Conservation (phyloP, 2,113 vertebrate genomes). For the Phalacrocorax carbo region DNA sequence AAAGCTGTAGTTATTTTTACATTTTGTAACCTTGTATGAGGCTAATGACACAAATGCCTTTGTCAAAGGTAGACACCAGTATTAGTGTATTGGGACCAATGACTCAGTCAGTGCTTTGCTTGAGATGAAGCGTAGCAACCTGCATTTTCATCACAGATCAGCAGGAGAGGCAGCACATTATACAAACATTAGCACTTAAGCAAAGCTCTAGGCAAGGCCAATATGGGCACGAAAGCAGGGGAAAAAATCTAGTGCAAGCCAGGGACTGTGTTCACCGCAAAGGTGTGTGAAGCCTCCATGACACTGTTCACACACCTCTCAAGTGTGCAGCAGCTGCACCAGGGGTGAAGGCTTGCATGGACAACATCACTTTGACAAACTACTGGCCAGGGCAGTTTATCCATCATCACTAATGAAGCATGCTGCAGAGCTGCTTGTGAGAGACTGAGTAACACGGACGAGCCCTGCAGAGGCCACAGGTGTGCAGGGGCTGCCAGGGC, state of each 20-base stretch:
- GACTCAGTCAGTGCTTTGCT: not conserved
- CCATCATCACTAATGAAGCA: not conserved
- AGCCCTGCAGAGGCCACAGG: not conserved
- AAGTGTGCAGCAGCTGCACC: not conserved
- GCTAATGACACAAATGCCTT: not conserved
- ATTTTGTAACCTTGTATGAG: not conserved
- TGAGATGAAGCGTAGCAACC: not conserved
- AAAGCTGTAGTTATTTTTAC: not conserved
- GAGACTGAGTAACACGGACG: rapidly evolving
- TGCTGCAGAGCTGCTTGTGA: not conserved
- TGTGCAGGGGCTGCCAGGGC: too few relatives aligned
- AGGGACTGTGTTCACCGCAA: not conserved
- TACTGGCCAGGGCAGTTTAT: not conserved
- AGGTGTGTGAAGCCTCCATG: rapidly evolving
- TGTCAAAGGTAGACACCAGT: not conserved
- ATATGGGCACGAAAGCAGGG: not conserved
- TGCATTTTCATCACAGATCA: not conserved
- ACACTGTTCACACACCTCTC: not conserved
- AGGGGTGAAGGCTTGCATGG: rapidly evolving
- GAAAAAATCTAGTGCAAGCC: not conserved
- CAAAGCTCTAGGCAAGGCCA: not conserved
- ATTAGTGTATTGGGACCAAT: not conserved
- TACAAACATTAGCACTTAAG: not conserved
- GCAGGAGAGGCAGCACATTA: not conserved
- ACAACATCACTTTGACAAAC: not conserved